Conservation (phyloP, 2,797 vertebrate genomes). For the Cynopterus sphinx region DNA sequence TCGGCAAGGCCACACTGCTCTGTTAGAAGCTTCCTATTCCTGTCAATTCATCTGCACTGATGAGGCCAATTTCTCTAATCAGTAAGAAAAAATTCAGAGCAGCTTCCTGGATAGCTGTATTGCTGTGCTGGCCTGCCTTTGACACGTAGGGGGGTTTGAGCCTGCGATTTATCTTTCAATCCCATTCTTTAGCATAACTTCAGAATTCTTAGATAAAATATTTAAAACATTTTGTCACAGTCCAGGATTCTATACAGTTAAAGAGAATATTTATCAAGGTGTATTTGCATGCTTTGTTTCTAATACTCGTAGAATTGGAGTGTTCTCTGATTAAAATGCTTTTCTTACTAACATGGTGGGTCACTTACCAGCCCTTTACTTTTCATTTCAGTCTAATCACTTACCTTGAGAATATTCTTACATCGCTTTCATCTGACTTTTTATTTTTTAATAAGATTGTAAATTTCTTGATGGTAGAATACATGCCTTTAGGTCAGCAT, state of each 20-base stretch:
- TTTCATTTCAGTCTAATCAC: neutral
- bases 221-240: neutral
- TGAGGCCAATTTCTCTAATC: neutral
- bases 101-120: neutral
- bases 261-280: neutral
- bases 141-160: neutral
- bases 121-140: neutral
- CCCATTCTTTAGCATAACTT: neutral
- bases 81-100: neutral
- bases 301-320: neutral
- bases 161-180: neutral
- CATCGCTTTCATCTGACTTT: neutral
- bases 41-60: neutral
- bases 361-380: neutral
- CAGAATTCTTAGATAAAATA: slow-evolving; percentile 23
- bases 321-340: neutral
- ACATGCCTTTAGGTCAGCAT: neutral
- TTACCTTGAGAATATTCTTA: neutral
- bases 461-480: neutral
- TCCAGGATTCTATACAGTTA: neutral
- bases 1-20: neutral
- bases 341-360: neutral
- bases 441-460: neutral
- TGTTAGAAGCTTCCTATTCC: neutral
- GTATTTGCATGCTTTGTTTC: neutral